Evolutionary conservation across 2,888 invertebrate genomes (phyloP), one percentile per base, ranked within the genome.

Genomic region (Megamerina dolium): DNA sequence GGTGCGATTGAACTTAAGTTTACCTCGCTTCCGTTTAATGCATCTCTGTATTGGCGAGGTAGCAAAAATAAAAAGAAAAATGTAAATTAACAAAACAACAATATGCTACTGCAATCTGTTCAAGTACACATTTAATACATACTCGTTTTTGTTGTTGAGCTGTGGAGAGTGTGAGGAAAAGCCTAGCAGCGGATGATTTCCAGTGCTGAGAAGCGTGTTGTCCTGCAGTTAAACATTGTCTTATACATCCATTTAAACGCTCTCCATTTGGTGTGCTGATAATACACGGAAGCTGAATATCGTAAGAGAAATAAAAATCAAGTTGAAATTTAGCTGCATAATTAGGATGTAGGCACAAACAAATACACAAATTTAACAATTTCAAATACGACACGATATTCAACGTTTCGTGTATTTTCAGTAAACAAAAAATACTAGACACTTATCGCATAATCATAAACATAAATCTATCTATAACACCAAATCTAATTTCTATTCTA

Each of bases 1-100:
- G 78, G 85, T 82, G 79, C 87, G 79, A 75, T 87, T 82, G 79
- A 89, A 87, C 75, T 84, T 85, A 75, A 84, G 80, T 73, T 72
- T 70, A 51, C 63, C 63, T 65, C 70, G 64, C 43, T 63, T 68
- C 54, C 70, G 70, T 57, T 70, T 70, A 51, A 59, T 53, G 46
- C 53, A 59, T 70, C 70, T 56, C 68, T 70, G 37, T 21, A n/a
- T n/a, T n/a, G n/a, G n/a, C n/a, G n/a, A n/a, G n/a, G n/a, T n/a
- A n/a, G n/a, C n/a, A 18, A 38, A 41, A 33, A 34, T 40, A 45
- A 23, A 40, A 37, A 43, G 4, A 41, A 8, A 21, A 21, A 5
- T n/a, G 16, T 30, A 9, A 30, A n/a, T n/a, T n/a, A n/a, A n/a
- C n/a, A n/a, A n/a, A n/a, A n/a, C n/a, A n/a, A n/a, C n/a, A n/a